Conservation (phyloP, 2,888 invertebrate genomes). For the Catocala sponsa region DNA sequence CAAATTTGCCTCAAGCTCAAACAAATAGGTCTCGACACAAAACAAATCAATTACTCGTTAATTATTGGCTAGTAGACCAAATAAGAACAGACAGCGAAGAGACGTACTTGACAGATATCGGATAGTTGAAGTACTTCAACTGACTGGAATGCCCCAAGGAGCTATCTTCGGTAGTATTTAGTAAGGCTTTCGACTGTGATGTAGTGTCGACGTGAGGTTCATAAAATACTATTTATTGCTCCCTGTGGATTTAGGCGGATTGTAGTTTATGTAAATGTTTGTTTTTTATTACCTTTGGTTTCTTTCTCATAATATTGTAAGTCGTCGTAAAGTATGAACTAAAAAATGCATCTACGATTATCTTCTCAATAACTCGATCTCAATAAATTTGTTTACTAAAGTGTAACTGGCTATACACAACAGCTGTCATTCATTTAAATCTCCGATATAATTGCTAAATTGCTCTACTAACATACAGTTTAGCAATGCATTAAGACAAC, state of each 20-base stretch:
- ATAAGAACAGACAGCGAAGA: constrained; percentile 26
- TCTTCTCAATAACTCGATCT: no score
- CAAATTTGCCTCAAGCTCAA: no score
- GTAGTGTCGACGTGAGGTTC: constrained; percentile 18
- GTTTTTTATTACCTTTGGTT: background rate
- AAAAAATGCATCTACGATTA: no score
- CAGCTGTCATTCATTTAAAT: no score
- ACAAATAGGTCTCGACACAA: constrained; percentile 4
- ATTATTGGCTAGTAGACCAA: constrained; percentile 28
- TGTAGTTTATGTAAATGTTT: constrained; percentile 2
- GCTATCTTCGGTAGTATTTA: constrained; percentile 23
- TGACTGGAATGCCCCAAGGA: constrained; percentile 26
- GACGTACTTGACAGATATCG: constrained; percentile 33
- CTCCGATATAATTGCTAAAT: no score
- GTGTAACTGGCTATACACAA: no score
- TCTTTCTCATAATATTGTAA: no score
- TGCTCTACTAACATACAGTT: no score
- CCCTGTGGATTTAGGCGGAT: constrained; percentile 10
- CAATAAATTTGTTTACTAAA: no score
- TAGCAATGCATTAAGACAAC: no score
- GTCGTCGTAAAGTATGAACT: no score
- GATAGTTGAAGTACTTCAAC: constrained; percentile 19
- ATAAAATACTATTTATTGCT: constrained; percentile 14
- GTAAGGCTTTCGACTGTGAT: constrained; percentile 16
- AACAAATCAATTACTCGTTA: constrained; percentile 19